Percentiles rank a stretch among this genome's conserved stretches.
Evolutionary conservation across 2,113 vertebrate genomes (phyloP).

Genomic region (Nothocercus nigrocapillus): DNA sequence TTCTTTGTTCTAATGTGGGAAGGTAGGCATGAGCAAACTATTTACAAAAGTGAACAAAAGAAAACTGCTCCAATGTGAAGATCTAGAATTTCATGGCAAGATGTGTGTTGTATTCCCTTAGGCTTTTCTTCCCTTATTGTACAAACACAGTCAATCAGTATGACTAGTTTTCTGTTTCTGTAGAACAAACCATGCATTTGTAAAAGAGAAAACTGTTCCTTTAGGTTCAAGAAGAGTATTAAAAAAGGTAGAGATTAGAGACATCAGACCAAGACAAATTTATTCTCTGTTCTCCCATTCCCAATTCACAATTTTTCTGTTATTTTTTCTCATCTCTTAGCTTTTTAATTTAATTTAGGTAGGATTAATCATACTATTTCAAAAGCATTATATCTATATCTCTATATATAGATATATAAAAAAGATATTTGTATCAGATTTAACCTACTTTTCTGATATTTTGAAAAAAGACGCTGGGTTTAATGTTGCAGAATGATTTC

Average conservation of each 20-base stretch:
- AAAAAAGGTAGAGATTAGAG: neutral
- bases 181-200: neutral
- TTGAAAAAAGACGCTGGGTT: neutral
- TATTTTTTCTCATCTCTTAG: neutral
- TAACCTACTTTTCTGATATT: constrained; percentile 24
- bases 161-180: neutral
- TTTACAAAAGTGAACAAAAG: neutral
- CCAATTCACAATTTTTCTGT: neutral
- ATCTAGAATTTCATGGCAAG: neutral
- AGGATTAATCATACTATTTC: neutral
- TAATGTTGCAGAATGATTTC: neutral
- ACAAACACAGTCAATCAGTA: neutral
- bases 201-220: neutral
- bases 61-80: neutral
- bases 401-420: neutral
- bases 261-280: neutral
- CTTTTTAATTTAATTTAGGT: neutral
- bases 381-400: neutral
- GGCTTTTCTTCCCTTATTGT: neutral
- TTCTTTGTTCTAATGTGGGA: neutral
- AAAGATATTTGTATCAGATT: neutral
- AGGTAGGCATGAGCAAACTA: neutral
- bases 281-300: neutral
- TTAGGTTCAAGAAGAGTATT: neutral
- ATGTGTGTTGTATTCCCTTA: neutral